These are phyloP conservation scores for Netelia inedita DNA, from an alignment of 2,888 invertebrate genomes.

Conservation along the genomic window DNA sequence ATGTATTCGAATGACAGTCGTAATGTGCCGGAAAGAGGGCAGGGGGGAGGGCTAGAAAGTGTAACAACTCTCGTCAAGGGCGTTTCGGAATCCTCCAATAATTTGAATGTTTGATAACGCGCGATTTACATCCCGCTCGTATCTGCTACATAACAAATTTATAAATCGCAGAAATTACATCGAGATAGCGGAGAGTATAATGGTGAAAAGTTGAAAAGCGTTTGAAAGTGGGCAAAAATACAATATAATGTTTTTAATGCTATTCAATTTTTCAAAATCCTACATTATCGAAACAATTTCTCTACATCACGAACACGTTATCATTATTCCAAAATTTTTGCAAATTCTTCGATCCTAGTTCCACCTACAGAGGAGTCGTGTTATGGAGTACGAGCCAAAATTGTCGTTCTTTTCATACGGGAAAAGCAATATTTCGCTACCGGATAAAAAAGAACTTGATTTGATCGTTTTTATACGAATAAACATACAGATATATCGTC, in stretches of 20 bases:
- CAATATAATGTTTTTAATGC: no score
- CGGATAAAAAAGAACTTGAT: conserved; percentile 25
- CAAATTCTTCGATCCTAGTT: no score
- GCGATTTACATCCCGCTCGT: conserved; percentile 3
- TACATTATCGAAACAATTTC: no score
- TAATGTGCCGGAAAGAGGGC: conserved; percentile 22
- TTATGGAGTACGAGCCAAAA: conserved; percentile 56
- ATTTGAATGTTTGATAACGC: neutral
- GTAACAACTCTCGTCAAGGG: conserved; percentile 9
- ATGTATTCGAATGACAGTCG: conserved; percentile 2
- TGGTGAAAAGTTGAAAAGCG: no score
- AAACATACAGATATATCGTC: conserved; percentile 54
- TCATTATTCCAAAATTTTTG: no score
- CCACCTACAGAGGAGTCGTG: neutral
- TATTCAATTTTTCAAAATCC: no score
- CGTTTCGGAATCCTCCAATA: neutral
- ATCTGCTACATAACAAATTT: no score
- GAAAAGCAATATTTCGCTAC: conserved; percentile 73
- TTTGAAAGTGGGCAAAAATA: no score
- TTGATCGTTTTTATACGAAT: conserved; percentile 27
- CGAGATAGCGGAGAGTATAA: no score
- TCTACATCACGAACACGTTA: neutral
- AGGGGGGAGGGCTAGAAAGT: neutral
- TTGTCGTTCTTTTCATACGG: conserved; percentile 48
- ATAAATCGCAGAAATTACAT: no score